phyloP scores from a whole-genome alignment of 2,113 vertebrate genomes.

The Ctenodactylus gundi region DNA sequence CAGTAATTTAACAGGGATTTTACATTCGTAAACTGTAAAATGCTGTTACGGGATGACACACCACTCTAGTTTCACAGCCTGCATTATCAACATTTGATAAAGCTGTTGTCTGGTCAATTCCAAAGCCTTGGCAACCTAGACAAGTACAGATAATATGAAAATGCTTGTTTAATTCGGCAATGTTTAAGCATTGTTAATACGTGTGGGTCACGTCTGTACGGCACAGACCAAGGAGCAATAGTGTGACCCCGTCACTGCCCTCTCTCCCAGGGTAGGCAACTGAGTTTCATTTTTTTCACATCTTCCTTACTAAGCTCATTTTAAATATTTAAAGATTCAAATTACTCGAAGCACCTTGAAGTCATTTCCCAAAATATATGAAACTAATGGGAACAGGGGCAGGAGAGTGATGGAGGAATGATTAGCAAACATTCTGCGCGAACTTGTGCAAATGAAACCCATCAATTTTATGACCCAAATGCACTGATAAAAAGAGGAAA shows the following conservation, averaged over 20 bases:
- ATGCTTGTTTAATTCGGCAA: background rate
- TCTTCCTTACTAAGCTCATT: background rate
- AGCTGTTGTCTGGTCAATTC: conserved; percentile 32
- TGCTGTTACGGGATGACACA: background rate
- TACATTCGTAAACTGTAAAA: conserved; percentile 65
- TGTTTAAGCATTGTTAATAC: background rate
- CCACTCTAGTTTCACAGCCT: conserved; percentile 48
- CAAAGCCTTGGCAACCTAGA: background rate
- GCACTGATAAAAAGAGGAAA: too few species aligned
- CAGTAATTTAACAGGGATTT: conserved; percentile 51
- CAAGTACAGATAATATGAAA: background rate
- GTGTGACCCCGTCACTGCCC: background rate
- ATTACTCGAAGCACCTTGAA: too few species aligned
- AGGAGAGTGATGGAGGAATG: too few species aligned
- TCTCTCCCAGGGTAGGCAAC: too few species aligned
- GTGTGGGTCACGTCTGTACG: background rate
- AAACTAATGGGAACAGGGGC: too few species aligned
- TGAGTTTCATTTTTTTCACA: background rate
- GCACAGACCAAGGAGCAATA: background rate
- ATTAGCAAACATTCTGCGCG: too few species aligned
- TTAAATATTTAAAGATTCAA: background rate
- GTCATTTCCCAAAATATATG: too few species aligned
- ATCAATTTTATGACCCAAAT: too few species aligned
- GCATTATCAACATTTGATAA: conserved; percentile 49
- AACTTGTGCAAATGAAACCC: too few species aligned